Base-by-base conservation (phyloP, 1,140 invertebrate genomes). In the Scylla paramamosain region DNA sequence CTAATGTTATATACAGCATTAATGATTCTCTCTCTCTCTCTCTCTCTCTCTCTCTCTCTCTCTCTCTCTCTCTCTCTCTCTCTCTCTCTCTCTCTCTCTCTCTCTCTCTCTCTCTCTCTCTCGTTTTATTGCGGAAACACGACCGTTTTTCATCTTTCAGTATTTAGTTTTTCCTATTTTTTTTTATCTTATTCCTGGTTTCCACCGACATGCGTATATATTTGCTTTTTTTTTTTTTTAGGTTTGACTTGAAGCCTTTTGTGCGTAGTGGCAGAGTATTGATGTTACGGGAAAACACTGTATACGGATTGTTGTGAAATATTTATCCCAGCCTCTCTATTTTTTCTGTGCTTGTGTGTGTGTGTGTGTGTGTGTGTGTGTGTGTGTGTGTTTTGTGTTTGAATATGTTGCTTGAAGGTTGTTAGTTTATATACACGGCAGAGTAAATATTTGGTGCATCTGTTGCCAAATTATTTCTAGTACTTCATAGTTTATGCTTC, bases 31-130 rank as follows among this genome's bases (percentile, higher is more conserved):
- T 52, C n/a, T n/a, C n/a, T n/a, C n/a, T n/a, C 48, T 14, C 14
- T 59, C 52, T 59, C 52, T 77, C 67, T 77, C 67, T n/a, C 67
- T n/a, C n/a, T n/a, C n/a, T n/a, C n/a, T n/a, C n/a, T n/a, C 82
- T 84, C 82, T 84, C 82, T 84, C 82, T 84, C 82, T 84, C 82
- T 84, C 82, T 84, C 82, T 84, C 82, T 84, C 67, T 84, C 82
- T 84, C 82, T 84, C 82, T 84, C 82, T 84, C 82, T 84, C 82
- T 84, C 82, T 84, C 82, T 84, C 82, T 84, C 82, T 84, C 82
- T 84, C 82, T 84, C 82, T 84, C 82, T 84, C 82, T 6, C 20
- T 84, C 20, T 84, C 82, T 8, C 6, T 84, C 6, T 84, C 82
- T 6, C 20, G 46, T 48, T 59, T 59, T 12, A 59, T 59, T 14